Evolutionary conservation across 1,140 invertebrate species (phyloP), one percentile per base, ranked within the genome.

Genomic region (Papilio polytes): DNA sequence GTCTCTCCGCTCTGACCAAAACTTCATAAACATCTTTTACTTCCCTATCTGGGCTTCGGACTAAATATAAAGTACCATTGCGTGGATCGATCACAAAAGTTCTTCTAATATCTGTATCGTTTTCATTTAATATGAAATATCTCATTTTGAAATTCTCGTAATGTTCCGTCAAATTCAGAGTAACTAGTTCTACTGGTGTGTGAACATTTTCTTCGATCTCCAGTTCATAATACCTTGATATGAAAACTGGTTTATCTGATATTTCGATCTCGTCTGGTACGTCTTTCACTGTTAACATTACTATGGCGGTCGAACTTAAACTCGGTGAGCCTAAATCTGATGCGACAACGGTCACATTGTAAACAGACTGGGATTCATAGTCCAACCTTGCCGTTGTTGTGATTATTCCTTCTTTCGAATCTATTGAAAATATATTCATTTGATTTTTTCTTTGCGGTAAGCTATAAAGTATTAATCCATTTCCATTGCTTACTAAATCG

Each of bases 241-340:
- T 96, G 82, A 98, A 97, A 2, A 97, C 93, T 3, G 96, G 96
- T 83, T 95, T 94, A 70, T 96, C 95, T 8, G 89, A 88, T 36
- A 95, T 87, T 88, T 95, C 89, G 31, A 94, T 85, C 82, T 95
- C 95, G 87, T 97, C 96, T 0, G 96, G 95, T 1, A 97, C 95
- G 85, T 97, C 97, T 63, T 96, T 95, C 0, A 98, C 95, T 6
- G 95, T 96, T 0, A 98, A 95, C 13, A 96, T 91, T 4, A 98
- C 90, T 26, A 98, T 92, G 6, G 98, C 98, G 0, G 97, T 97
- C 0, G 98, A 97, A 77, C 97, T 98, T 10, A 98, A 91, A 84
- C 97, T 97, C 0, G 98, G 98, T 44, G 96, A 97, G 1, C 98
- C 98, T 22, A 98, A 94, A 95, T 98, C 98, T 0, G 97, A 98